These are phyloP conservation scores for Mimumesa dahlbomi DNA, from an alignment of 2,888 invertebrate genomes.

Conservation along the genomic window DNA sequence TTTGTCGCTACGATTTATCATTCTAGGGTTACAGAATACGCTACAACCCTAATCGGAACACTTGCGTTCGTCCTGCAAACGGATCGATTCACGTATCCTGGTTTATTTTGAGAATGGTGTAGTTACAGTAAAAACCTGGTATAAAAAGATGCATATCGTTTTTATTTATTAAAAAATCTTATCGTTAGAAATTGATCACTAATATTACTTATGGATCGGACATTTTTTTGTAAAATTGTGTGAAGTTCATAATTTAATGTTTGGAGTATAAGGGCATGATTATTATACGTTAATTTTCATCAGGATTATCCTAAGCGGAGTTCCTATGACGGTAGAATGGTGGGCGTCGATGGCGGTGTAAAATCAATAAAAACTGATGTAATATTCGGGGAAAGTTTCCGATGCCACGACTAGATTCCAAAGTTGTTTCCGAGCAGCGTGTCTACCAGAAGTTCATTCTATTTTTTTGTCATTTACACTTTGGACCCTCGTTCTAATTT, in stretches of 20 bases:
- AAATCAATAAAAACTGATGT: constrained; percentile 66
- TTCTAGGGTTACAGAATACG: constrained; percentile 32
- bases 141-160: too few relatives aligned
- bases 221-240: too few relatives aligned
- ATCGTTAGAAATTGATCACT: too few relatives aligned
- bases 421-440: too few relatives aligned
- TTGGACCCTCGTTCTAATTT: too few relatives aligned
- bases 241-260: not conserved
- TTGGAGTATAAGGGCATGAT: not conserved
- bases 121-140: too few relatives aligned
- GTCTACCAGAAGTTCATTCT: too few relatives aligned
- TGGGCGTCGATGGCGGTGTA: constrained; percentile 23
- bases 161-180: too few relatives aligned
- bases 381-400: constrained; percentile 56
- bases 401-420: too few relatives aligned
- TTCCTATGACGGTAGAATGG: constrained; percentile 26
- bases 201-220: too few relatives aligned
- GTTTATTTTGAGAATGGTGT: not conserved
- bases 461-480: too few relatives aligned
- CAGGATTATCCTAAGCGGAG: constrained; percentile 32
- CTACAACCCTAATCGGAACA: not conserved
- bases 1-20: constrained; percentile 33
- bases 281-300: constrained; percentile 31
- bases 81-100: constrained; percentile 50
- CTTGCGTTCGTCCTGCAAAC: constrained; percentile 39